These are phyloP conservation scores for Orussus abietinus DNA, from an alignment of 1,140 invertebrate species.

Conservation along the genomic window DNA sequence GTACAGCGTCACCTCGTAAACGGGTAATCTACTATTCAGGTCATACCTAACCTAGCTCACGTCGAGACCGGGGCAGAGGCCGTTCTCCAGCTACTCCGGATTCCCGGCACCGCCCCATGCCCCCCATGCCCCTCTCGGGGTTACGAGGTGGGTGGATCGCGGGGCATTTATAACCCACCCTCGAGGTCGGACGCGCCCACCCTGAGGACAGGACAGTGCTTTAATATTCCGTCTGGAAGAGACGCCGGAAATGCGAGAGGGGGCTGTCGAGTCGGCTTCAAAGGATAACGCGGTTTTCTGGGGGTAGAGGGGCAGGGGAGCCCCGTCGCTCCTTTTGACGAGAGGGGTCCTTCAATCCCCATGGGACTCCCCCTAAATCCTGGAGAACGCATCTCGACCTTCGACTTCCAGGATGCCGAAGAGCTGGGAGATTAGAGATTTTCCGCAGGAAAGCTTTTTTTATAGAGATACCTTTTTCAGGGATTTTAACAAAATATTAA, in stretches of 20 bases:
- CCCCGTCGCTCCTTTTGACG: no score
- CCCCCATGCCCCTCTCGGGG: constrained; percentile 19
- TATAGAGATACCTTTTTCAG: no score
- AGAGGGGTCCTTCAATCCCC: no score
- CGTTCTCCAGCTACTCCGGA: constrained; percentile 35
- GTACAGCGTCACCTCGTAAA: constrained; percentile 29
- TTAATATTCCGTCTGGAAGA: constrained; percentile 1
- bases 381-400: no score
- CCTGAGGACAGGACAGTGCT: neutral
- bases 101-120: constrained; percentile 20
- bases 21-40: constrained; percentile 43
- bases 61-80: constrained; percentile 21
- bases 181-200: neutral
- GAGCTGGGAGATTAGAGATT: no score
- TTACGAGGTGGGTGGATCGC: constrained; percentile 13
- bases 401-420: no score
- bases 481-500: no score
- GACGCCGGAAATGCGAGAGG: neutral
- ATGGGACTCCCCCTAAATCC: no score
- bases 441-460: no score
- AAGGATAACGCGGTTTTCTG: neutral
- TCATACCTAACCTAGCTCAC: constrained; percentile 35
- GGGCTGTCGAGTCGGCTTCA: no score
- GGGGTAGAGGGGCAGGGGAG: no score
- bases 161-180: neutral